phyloP scores from a whole-genome alignment of 2,888 invertebrate species.

The Stenolophus ochropezus region DNA sequence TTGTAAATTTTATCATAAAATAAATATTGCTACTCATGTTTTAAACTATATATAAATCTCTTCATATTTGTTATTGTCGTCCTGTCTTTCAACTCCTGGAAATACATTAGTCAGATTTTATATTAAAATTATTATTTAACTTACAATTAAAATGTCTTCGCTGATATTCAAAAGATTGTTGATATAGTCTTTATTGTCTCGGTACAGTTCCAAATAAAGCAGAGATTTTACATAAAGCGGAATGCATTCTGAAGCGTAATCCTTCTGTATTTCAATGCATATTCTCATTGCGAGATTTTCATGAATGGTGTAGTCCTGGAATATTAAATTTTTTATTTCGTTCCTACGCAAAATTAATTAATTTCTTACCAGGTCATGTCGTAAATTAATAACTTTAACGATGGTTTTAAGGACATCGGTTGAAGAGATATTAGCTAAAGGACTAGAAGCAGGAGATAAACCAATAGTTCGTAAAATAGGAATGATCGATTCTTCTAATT shows the following conservation, averaged over 20 bases:
- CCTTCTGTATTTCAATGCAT: constrained; percentile 39
- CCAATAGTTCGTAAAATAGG: constrained; percentile 83
- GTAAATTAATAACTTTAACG: constrained; percentile 28
- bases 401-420: constrained; percentile 85
- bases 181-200: constrained; percentile 27
- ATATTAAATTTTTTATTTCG: not conserved
- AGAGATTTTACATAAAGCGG: constrained; percentile 18
- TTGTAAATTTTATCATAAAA: not conserved
- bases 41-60: constrained; percentile 32
- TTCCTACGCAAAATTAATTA: not conserved
- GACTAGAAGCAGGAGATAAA: constrained; percentile 85
- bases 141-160: constrained; percentile 46
- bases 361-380: constrained; percentile 4
- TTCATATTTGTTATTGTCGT: not conserved
- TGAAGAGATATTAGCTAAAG: constrained; percentile 83
- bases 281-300: constrained; percentile 34
- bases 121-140: constrained; percentile 4
- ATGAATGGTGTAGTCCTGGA: constrained; percentile 19
- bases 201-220: constrained; percentile 15
- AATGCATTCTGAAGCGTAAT: not conserved
- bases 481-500: constrained; percentile 81
- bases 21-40: constrained; percentile 45
- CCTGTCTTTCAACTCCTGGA: constrained; percentile 28
- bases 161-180: constrained; percentile 16
- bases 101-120: not conserved